Evolutionary conservation across 2,113 vertebrate species (phyloP), one percentile per base, ranked within the genome.

Genomic region (Alligator sinensis): DNA sequence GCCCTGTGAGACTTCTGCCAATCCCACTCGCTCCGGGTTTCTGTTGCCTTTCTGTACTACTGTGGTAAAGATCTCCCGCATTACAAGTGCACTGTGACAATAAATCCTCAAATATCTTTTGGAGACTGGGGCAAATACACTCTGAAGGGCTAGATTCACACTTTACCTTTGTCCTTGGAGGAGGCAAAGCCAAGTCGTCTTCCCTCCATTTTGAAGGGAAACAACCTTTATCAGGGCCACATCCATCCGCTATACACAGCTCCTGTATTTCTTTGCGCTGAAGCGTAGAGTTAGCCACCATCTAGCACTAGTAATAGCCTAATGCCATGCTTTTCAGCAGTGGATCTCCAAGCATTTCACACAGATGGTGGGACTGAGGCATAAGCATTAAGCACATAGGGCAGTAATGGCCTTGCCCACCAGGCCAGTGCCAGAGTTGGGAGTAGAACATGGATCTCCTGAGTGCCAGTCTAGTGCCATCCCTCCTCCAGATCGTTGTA

Each of bases 371-470:
- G 47, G 47, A 47, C 47, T 47, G 47, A 47, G 47, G 7, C 47
- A 47, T 47, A 47, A 47, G 47, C 47, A 8, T 47, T 9, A 47
- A 47, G 47, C 47, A 47, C 47, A 47, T 47, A 47, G 47, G 47
- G 47, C 9, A 47, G 47, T 47, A 47, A 47, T 47, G 6, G 38
- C 74, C n/a, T 38, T 6, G 60, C 28, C 18, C 60, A 18, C 3
- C 6, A 84, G 24, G 47, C 47, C 7, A 47, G 47, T 47, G 7
- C 8, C 27, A 0, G 0, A 86, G 61, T 47, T 57, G 38, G 9
- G 72, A 61, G 17, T 57, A 86, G 64, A 2, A 25, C 21, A 58
- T 27, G 58, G 8, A 1, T 58, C 38, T 84, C 77, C 25, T 4
- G 17, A 7, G 4, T 21, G 10, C 64, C 61, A 62, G 76, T 34